Base-by-base conservation (phyloP, 1,140 invertebrate genomes). In the Drosophila tani region DNA sequence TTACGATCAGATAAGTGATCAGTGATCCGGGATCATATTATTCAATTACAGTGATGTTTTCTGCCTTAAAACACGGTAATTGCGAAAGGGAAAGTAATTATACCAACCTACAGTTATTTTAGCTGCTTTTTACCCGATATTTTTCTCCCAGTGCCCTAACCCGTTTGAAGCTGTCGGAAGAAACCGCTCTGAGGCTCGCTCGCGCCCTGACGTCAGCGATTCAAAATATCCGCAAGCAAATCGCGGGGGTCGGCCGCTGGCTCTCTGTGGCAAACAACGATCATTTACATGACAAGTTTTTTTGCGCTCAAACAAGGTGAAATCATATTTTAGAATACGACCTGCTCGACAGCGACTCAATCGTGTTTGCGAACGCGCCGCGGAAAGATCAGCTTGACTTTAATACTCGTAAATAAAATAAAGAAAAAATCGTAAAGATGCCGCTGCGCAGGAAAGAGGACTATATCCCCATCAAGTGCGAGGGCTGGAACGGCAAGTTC, bases 401-500 rank as follows among this genome's bases (percentile, higher is more conserved):
- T 40, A n/a, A 56, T 1, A 40, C 21, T 8, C 29, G 17, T 24
- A 49, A 65, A 15, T 43, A 27, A 35, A 43, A 49, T 21, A 35
- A 29, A 6, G 41, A 69, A 62, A 29, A 12, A 2, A 32, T 32
- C 29, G 0, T 19, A 29, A 19, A 70, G n/a, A 92, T 92, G 91
- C 29, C 91, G 21, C 65, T 90, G 15, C 85, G 63, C 49, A 92
- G 76, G 60, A 91, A 88, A 66, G 76, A 91, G 38, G 92, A 93
- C 3, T 93, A 93, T 40, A 93, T 93, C 56, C 92, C 91, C 70
- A 93, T 93, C 46, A 93, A 93, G 62, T 86, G 82, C 41, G 92
- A 93, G 56, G 92, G 92, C n/a, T 93, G 92, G 92, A 86, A 93
- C 51, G 92, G 92, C 9, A 93, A 92, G 59, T 93, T 93, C 17